Percentiles rank a stretch among this genome's conserved stretches.
phyloP scores from a whole-genome alignment of 2,797 vertebrate genomes.

The Cryptoblepharus egeriae region DNA sequence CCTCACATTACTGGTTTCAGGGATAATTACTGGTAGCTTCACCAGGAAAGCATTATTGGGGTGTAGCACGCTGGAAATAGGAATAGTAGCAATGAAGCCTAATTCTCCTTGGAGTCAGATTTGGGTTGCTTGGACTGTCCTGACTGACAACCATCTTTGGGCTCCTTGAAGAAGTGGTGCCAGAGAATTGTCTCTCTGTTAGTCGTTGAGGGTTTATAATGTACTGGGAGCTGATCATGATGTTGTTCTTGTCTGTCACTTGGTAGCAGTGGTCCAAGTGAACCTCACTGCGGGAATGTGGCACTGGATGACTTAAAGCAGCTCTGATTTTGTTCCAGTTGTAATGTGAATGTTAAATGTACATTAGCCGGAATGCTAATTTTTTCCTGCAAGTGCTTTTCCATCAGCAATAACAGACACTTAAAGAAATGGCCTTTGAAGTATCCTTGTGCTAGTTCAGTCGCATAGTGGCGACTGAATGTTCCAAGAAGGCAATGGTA shows the following conservation, averaged over 20 bases:
- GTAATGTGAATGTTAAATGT: background rate
- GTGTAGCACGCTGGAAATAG: background rate
- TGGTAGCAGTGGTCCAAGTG: background rate
- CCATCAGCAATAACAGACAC: background rate
- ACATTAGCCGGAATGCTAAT: background rate
- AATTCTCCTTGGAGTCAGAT: background rate
- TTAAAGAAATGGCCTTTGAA: background rate
- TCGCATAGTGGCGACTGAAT: background rate
- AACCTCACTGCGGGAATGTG: background rate
- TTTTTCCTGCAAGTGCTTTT: background rate
- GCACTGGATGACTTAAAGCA: background rate
- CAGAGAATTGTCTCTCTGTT: background rate
- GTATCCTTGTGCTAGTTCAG: background rate
- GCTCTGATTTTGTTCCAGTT: background rate
- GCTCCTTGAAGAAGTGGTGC: background rate
- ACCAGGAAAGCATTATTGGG: background rate
- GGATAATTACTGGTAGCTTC: background rate
- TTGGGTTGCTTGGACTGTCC: background rate
- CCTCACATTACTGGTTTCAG: background rate
- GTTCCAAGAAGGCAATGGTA: background rate
- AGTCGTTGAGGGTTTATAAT: too few relatives aligned
- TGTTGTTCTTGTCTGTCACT: background rate
- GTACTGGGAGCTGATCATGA: background rate
- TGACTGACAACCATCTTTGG: background rate
- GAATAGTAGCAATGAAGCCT: background rate